Conservation (phyloP, 2,888 invertebrate species). For the Unio pictorum region DNA sequence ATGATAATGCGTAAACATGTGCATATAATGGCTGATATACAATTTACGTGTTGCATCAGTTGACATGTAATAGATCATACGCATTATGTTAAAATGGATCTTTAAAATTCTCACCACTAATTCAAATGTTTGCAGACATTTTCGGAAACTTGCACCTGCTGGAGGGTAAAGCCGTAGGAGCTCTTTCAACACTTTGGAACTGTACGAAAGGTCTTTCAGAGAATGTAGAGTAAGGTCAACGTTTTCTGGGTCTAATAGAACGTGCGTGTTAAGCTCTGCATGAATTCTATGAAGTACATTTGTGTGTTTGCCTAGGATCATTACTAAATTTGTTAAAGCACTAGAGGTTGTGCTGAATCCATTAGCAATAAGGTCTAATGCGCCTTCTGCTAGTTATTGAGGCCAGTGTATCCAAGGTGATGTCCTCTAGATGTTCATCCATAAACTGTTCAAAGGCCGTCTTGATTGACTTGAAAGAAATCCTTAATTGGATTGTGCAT, state of each 20-base stretch:
- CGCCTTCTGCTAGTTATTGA: conserved; percentile 46
- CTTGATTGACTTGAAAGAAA: background rate
- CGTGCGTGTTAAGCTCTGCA: conserved; percentile 43
- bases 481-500: too few species aligned
- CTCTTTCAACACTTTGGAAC: conserved; percentile 55
- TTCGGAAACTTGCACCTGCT: conserved; percentile 59
- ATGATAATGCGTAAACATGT: too few species aligned
- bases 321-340: conserved; percentile 46
- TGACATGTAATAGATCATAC: too few species aligned
- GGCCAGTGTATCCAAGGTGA: conserved; percentile 12
- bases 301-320: conserved; percentile 44
- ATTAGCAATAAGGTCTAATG: conserved; percentile 63
- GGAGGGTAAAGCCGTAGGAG: conserved; percentile 59
- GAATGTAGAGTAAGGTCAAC: conserved; percentile 31
- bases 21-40: too few species aligned
- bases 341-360: conserved; percentile 60
- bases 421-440: conserved; percentile 19
- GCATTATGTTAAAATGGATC: too few species aligned
- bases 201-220: conserved; percentile 36
- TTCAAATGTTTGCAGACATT: conserved; percentile 60
- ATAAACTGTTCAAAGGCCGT: conserved; percentile 43
- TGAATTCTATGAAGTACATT: conserved; percentile 42
- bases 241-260: conserved; percentile 11
- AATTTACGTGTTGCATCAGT: too few species aligned
- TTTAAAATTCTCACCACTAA: conserved; percentile 50